Evolutionary conservation across 1,140 invertebrate species (phyloP).

Genomic region (Cyclina sinensis): DNA sequence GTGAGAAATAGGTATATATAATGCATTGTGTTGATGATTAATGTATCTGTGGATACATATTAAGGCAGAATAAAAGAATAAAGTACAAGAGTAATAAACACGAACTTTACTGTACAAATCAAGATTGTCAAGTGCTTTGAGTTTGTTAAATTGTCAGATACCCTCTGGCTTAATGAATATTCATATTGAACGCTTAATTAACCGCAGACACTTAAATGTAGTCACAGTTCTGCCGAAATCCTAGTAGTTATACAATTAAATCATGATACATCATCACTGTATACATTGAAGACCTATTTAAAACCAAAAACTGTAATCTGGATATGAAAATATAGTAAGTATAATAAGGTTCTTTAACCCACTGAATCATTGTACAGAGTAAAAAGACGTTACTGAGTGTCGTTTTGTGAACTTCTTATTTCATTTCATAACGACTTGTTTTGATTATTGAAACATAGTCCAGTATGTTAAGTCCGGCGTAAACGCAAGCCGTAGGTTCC

Average conservation of each 20-base stretch:
- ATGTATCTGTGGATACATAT: not conserved
- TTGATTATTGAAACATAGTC: too few species aligned
- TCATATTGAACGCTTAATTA: constrained; percentile 15
- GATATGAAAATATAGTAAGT: too few species aligned
- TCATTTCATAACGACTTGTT: too few species aligned
- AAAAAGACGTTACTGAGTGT: too few species aligned
- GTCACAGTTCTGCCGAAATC: not conserved
- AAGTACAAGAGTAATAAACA: constrained; percentile 26
- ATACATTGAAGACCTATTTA: not conserved
- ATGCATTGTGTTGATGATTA: constrained; percentile 37
- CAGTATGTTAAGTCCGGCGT: too few species aligned
- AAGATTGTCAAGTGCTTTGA: not conserved
- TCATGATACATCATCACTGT: not conserved
- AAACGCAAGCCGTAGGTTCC: too few species aligned
- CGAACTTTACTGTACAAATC: constrained; percentile 50
- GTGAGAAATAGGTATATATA: constrained; percentile 44
- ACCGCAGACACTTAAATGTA: not conserved
- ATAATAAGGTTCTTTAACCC: too few species aligned
- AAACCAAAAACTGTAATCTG: too few species aligned
- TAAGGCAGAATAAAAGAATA: not conserved
- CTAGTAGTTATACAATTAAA: not conserved
- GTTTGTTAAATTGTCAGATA: constrained; percentile 30
- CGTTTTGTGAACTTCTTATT: too few species aligned
- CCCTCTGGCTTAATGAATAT: not conserved
- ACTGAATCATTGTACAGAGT: too few species aligned